Evolutionary conservation across 2,797 vertebrate genomes (phyloP), one percentile per base, ranked within the genome.

Genomic region (Lutra lutra): DNA sequence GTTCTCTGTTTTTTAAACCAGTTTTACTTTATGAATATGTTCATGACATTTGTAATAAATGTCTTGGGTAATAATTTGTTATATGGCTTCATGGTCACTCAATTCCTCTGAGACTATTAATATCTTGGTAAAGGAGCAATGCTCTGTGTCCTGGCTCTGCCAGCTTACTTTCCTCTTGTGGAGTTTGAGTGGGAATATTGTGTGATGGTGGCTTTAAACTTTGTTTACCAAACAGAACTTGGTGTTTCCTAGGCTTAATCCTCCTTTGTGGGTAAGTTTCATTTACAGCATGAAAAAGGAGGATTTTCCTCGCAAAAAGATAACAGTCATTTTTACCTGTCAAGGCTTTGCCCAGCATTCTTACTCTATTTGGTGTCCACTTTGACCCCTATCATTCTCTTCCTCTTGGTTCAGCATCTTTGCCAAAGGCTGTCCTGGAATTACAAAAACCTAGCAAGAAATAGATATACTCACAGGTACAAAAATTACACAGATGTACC

Each of bases 1-100:
- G 92, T 86, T 97, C 90, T 98, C 95, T 97, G 93, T 98, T 98
- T 98, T 97, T 98, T 35, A 97, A 98, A 98, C 98, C 98, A 96
- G 82, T 98, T 99, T 99, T 98, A 98, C 98, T 99, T 98, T 99
- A 98, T 98, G 96, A 98, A 97, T 98, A 98, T 98, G 98, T 99
- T 98, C 92, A 96, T 98, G 99, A 98, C 99, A 99, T 99, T 99
- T 99, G 98, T 98, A 99, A 99, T 99, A 99, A 99, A 99, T 99
- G 99, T 99, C 99, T 99, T 98, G 98, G 98, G 98, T 98, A 99
- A 99, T 98, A 98, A 98, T 98, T 98, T 98, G 98, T 98, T 98
- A 98, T 98, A 96, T 98, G 98, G 98, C 98, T 99, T 98, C 98
- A 98, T 97, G 98, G 98, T 99, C 98, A 98, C 98, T 99, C 98